A percentile compares a stretch with the other conserved stretches of the same genome.
Evolutionary conservation across 2,797 vertebrate species (phyloP).

Genomic region (Girardinus metallicus): DNA sequence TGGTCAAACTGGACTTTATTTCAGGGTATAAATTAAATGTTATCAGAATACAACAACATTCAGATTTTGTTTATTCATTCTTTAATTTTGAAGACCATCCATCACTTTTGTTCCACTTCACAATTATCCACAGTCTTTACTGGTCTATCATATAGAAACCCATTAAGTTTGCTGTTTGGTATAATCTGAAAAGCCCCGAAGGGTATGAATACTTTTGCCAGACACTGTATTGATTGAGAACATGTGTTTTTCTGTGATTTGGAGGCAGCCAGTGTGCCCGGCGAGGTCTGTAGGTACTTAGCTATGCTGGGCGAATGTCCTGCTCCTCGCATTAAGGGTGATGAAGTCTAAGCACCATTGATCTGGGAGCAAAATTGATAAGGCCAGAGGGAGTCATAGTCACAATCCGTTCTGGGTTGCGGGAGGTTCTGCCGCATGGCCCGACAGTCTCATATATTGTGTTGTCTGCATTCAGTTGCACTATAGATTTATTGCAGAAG

Average conservation of each 20-base stretch:
- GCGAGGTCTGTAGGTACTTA: conserved; percentile 55
- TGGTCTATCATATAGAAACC: not conserved
- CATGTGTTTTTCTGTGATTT: conserved; percentile 42
- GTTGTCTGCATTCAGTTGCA: conserved; percentile 30
- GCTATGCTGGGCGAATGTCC: conserved; percentile 56
- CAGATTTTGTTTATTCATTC: not conserved
- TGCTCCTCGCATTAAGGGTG: conserved; percentile 66
- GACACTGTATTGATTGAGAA: conserved; percentile 38
- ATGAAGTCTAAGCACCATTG: conserved; percentile 73
- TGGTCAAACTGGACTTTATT: not conserved
- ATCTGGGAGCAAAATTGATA: conserved; percentile 71
- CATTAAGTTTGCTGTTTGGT: not conserved
- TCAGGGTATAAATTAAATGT: not conserved
- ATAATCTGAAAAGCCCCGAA: not conserved
- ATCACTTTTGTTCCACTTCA: not conserved
- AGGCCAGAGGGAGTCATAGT: conserved; percentile 65
- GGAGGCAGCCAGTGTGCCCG: conserved; percentile 50
- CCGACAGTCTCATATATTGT: conserved; percentile 46
- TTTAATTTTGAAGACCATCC: not conserved
- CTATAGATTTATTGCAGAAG: conserved; percentile 46
- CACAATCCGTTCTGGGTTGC: conserved; percentile 62
- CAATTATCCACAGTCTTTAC: not conserved
- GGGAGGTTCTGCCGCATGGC: conserved; percentile 61
- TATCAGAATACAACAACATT: not conserved
- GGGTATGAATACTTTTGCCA: not conserved